phyloP scores from a whole-genome alignment of 2,888 invertebrate genomes.

The Leptarthrus brevirostris region DNA sequence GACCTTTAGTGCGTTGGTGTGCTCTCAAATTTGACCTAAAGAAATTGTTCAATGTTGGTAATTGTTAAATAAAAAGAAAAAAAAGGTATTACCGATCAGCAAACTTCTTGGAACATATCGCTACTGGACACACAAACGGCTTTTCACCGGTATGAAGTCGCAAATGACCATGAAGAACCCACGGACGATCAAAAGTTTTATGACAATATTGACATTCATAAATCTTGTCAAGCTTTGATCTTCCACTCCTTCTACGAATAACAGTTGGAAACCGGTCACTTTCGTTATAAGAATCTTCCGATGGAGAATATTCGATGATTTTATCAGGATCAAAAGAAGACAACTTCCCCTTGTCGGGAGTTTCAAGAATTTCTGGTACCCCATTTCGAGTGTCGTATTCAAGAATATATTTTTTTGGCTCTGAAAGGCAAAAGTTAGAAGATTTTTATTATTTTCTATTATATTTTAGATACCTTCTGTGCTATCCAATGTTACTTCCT shows the following conservation, averaged over 20 bases:
- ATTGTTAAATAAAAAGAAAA: background rate
- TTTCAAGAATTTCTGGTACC: background rate
- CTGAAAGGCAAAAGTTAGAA: slow-evolving; percentile 1
- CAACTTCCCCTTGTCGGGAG: slow-evolving; percentile 24
- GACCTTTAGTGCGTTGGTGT: slow-evolving; percentile 77
- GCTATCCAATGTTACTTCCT: slow-evolving; percentile 46
- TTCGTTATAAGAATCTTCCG: slow-evolving; percentile 12
- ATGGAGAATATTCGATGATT: slow-evolving; percentile 50
- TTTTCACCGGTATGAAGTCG: too few relatives aligned
- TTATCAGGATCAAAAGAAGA: slow-evolving; percentile 46
- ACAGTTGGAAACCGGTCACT: too few relatives aligned
- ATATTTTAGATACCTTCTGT: slow-evolving; percentile 40
- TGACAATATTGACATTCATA: slow-evolving; percentile 68
- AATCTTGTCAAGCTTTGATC: slow-evolving; percentile 52
- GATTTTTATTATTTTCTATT: background rate
- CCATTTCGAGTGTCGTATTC: slow-evolving; percentile 18
- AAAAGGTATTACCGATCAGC: slow-evolving; percentile 71
- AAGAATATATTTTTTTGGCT: slow-evolving; percentile 46
- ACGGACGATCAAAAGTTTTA: slow-evolving; percentile 76
- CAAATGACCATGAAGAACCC: slow-evolving; percentile 77
- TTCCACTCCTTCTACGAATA: background rate
- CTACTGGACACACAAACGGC: slow-evolving; percentile 75
- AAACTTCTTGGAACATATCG: slow-evolving; percentile 73
- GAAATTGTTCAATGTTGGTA: background rate
- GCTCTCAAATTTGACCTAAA: slow-evolving; percentile 77